These are phyloP conservation scores for Pluvialis apricaria DNA, from an alignment of 2,113 vertebrate species.

Conservation along the genomic window DNA sequence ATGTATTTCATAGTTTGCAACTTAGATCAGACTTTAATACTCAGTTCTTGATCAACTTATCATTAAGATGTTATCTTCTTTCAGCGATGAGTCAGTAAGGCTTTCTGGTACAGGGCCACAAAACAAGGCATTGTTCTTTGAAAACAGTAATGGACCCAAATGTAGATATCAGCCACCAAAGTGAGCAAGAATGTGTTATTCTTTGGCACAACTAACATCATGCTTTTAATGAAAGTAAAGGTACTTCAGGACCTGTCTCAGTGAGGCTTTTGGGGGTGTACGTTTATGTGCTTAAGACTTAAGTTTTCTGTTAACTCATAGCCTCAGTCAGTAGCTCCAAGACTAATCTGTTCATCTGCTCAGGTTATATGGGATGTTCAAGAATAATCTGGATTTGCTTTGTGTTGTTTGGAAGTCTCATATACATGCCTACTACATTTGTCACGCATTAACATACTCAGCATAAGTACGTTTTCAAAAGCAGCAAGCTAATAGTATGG, in stretches of 20 bases:
- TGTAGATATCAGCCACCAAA: neutral
- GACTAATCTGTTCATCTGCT: neutral
- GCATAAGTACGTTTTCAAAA: neutral
- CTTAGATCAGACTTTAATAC: neutral
- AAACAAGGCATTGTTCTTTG: neutral
- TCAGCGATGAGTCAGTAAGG: neutral
- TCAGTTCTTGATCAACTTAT: neutral
- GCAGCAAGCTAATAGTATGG: neutral
- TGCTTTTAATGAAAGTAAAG: neutral
- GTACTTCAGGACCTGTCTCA: neutral
- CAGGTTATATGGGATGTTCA: neutral
- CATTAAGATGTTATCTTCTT: neutral
- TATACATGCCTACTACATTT: neutral
- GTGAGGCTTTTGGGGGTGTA: neutral
- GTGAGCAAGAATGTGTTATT: neutral
- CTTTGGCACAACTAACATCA: neutral
- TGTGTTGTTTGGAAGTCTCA: neutral
- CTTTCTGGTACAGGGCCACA: neutral
- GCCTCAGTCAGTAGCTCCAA: neutral
- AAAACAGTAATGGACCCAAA: neutral
- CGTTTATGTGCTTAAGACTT: neutral
- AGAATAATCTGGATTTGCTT: neutral
- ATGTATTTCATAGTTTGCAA: neutral
- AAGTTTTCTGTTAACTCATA: neutral
- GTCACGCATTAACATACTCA: neutral